phyloP scores from a whole-genome alignment of 2,797 vertebrate species.

The Podarcis lilfordi region DNA sequence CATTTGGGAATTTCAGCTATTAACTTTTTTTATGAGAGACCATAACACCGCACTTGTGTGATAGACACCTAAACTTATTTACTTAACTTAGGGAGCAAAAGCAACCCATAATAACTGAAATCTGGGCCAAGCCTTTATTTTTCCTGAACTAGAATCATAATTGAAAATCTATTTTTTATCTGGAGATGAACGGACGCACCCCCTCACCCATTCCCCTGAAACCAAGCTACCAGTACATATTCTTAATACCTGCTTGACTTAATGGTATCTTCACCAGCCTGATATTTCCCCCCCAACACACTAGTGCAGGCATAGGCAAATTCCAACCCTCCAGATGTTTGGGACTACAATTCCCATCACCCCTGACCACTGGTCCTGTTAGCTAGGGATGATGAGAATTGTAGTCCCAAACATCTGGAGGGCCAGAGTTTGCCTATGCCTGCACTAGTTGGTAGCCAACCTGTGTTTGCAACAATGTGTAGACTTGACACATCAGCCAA shows the following conservation, averaged over 20 bases:
- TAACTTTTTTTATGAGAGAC: not conserved
- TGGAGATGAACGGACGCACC: not conserved
- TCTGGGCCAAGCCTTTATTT: not conserved
- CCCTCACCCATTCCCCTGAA: not conserved
- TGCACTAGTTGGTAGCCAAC: not conserved
- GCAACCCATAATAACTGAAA: not conserved
- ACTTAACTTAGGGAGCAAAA: not conserved
- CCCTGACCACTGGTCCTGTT: too few relatives aligned
- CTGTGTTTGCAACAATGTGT: not conserved
- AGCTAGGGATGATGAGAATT: too few relatives aligned
- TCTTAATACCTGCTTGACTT: not conserved
- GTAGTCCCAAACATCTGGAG: too few relatives aligned
- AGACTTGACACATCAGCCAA: not conserved
- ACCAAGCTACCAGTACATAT: not conserved
- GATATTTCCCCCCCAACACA: not conserved
- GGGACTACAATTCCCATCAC: too few relatives aligned
- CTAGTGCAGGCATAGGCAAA: too few relatives aligned
- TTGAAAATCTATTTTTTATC: not conserved
- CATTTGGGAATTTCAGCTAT: not conserved
- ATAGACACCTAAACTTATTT: not conserved
- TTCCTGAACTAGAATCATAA: not conserved
- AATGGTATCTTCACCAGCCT: not conserved
- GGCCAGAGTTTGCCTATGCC: too few relatives aligned
- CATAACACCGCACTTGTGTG: not conserved
- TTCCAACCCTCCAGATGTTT: too few relatives aligned